phyloP scores from a whole-genome alignment of 2,113 vertebrate species.

The Pelecanoides urinatrix region DNA sequence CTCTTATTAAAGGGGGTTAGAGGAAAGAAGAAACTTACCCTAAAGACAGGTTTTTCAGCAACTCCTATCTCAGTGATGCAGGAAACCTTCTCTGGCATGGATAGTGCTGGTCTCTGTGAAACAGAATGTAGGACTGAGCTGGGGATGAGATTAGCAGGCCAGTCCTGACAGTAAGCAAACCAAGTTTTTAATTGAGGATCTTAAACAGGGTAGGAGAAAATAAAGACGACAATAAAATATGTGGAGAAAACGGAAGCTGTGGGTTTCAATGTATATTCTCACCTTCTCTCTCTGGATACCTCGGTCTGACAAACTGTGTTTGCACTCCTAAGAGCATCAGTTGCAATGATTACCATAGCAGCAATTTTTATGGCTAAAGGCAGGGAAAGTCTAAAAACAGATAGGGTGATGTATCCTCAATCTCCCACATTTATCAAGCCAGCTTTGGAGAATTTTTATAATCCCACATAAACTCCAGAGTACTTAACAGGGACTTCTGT shows the following conservation, averaged over 20 bases:
- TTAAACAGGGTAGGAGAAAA: background rate
- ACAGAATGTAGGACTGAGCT: background rate
- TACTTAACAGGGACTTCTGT: background rate
- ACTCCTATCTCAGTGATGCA: background rate
- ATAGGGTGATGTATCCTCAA: background rate
- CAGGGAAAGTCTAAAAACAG: background rate
- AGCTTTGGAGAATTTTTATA: background rate
- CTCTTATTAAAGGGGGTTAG: background rate
- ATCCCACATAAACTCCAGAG: background rate
- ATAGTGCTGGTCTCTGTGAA: background rate
- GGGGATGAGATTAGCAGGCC: background rate
- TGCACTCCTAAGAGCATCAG: background rate
- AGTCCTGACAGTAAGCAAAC: background rate
- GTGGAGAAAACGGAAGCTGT: background rate
- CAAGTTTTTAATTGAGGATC: background rate
- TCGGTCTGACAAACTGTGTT: background rate
- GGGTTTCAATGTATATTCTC: background rate
- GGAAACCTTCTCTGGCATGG: background rate
- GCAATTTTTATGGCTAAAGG: background rate
- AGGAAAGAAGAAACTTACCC: background rate
- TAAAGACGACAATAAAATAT: background rate
- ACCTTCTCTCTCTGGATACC: background rate
- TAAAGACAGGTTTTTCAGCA: background rate
- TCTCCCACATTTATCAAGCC: background rate
- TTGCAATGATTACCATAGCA: background rate